These are phyloP conservation scores for Phoebastria nigripes DNA, from an alignment of 2,797 vertebrate genomes.

Conservation along the genomic window DNA sequence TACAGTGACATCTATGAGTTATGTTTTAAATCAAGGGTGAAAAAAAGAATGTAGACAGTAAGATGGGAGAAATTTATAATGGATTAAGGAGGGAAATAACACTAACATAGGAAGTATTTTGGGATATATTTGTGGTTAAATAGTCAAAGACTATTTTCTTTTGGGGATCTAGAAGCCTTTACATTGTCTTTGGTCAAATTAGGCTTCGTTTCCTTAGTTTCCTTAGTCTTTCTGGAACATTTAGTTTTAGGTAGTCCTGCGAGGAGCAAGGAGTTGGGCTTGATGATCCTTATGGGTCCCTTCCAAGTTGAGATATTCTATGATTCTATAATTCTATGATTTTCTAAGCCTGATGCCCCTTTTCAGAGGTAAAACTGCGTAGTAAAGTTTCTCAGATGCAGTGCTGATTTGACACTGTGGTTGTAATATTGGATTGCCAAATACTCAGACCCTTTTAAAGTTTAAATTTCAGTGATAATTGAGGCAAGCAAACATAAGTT, in stretches of 20 bases:
- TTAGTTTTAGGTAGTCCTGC: background rate
- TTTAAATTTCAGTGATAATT: background rate
- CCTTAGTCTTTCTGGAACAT: background rate
- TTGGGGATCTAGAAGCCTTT: background rate
- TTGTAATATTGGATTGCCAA: background rate
- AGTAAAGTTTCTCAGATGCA: background rate
- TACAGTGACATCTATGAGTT: background rate
- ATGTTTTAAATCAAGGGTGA: background rate
- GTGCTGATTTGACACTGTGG: background rate
- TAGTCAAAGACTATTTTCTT: background rate
- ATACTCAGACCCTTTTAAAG: background rate
- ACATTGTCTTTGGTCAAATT: background rate
- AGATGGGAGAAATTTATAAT: background rate
- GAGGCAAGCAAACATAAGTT: background rate
- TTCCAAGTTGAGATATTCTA: background rate
- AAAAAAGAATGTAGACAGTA: background rate
- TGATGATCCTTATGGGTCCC: background rate
- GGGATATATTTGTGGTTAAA: background rate
- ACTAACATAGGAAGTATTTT: background rate
- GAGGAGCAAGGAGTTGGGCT: background rate
- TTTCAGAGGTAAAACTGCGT: background rate
- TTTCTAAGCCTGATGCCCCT: background rate
- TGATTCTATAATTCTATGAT: background rate
- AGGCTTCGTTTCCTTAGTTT: background rate
- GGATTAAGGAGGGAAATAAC: background rate